These are phyloP conservation scores for Daboia siamensis DNA, from an alignment of 2,113 vertebrate species.

Conservation along the genomic window DNA sequence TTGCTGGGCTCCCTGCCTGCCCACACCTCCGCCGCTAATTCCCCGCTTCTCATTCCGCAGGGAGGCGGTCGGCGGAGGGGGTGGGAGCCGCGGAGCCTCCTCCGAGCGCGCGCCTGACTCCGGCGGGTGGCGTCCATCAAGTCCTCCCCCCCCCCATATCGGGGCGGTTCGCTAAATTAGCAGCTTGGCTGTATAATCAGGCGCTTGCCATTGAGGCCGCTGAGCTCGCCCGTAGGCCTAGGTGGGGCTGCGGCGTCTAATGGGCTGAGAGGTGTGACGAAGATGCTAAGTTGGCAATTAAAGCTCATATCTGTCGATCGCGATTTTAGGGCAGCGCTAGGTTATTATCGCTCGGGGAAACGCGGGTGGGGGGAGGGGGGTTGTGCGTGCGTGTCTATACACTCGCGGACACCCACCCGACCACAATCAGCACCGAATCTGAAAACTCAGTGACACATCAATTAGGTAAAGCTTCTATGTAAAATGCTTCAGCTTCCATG, in stretches of 20 bases:
- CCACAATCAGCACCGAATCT: background rate
- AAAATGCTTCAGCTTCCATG: background rate
- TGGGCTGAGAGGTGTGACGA: constrained; percentile 78
- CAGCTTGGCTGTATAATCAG: constrained; percentile 90
- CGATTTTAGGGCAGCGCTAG: constrained; percentile 65
- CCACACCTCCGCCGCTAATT: constrained; percentile 94
- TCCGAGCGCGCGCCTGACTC: constrained; percentile 84
- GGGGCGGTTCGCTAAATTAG: constrained; percentile 85
- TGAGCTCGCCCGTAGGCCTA: constrained; percentile 73
- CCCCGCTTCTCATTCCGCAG: constrained; percentile 94
- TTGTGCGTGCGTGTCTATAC: background rate
- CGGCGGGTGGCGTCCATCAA: constrained; percentile 78
- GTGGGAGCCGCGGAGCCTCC: constrained; percentile 65
- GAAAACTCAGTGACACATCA: background rate
- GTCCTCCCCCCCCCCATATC: constrained; percentile 59
- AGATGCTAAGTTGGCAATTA: constrained; percentile 82
- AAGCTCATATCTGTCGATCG: constrained; percentile 76
- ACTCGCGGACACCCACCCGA: background rate
- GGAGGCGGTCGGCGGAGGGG: constrained; percentile 74
- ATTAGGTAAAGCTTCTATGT: background rate
- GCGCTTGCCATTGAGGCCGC: constrained; percentile 76
- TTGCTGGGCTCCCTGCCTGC: constrained; percentile 89
- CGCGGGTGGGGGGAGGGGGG: background rate
- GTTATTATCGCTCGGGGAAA: constrained; percentile 49
- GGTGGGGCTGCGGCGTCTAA: constrained; percentile 82